phyloP scores from a whole-genome alignment of 2,113 vertebrate species.

The Microcebus griseorufus region DNA sequence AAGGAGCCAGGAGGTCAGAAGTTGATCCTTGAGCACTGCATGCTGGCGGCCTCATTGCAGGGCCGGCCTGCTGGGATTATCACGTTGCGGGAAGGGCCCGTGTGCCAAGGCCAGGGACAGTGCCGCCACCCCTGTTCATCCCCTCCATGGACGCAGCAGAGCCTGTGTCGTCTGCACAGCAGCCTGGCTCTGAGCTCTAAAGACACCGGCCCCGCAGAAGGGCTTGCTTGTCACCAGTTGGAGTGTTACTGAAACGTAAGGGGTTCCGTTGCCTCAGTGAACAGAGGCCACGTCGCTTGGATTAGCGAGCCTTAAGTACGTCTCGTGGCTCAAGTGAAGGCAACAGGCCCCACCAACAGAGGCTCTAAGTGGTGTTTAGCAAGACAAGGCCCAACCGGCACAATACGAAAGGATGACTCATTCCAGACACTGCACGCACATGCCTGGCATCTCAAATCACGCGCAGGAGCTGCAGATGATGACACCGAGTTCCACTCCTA shows the following conservation, averaged over 20 bases:
- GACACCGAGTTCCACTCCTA: background rate
- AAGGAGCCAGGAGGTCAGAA: constrained; percentile 75
- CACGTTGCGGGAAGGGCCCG: background rate
- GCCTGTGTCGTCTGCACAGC: background rate
- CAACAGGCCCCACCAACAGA: background rate
- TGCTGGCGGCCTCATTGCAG: constrained; percentile 28
- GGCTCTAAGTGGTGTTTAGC: background rate
- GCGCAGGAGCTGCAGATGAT: fast-evolving
- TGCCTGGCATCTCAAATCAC: background rate
- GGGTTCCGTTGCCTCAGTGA: background rate
- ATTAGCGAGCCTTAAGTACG: background rate
- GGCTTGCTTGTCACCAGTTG: background rate
- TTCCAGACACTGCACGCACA: background rate
- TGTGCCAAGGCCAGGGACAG: constrained; percentile 72
- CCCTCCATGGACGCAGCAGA: fast-evolving
- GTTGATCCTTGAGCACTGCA: constrained; percentile 57
- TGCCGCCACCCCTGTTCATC: constrained; percentile 44
- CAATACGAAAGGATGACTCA: background rate
- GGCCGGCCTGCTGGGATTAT: constrained; percentile 71
- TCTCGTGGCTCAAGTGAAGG: background rate
- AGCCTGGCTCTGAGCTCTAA: background rate
- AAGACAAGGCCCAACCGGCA: background rate
- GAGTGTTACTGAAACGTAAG: background rate
- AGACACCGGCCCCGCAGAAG: background rate
- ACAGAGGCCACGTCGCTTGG: background rate